Evolutionary conservation across 2,113 vertebrate genomes (phyloP).

Genomic region (Chelonoidis abingdonii): DNA sequence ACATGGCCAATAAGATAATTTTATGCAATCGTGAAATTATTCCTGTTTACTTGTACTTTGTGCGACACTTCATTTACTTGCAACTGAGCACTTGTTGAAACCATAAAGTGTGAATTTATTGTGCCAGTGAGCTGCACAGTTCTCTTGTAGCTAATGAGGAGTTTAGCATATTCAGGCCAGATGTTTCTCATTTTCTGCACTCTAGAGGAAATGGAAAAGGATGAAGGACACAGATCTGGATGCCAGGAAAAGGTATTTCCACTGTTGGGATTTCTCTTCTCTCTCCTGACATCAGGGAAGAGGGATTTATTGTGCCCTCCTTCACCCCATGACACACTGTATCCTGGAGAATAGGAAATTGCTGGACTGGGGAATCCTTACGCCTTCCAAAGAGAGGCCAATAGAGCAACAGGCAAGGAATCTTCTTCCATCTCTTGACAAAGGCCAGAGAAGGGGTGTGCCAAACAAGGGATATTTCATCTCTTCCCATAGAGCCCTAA

Average conservation of each 20-base stretch:
- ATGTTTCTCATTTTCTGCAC: rapidly evolving
- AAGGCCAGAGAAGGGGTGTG: neutral
- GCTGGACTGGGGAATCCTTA: neutral
- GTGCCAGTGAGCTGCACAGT: neutral
- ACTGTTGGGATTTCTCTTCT: neutral
- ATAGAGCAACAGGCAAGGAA: neutral
- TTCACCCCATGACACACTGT: neutral
- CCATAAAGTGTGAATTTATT: constrained; percentile 11
- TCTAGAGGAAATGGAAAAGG: neutral
- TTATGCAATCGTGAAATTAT: constrained; percentile 48
- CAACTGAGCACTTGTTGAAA: constrained; percentile 42
- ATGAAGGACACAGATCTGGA: neutral
- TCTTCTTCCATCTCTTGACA: neutral
- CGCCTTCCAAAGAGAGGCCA: neutral
- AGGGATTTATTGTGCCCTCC: neutral
- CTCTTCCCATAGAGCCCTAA: neutral
- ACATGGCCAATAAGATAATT: constrained; percentile 33
- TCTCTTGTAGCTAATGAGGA: rapidly evolving
- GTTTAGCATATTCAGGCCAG: neutral
- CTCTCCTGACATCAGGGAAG: neutral
- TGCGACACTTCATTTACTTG: neutral
- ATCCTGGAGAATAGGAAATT: neutral
- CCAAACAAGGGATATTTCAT: neutral
- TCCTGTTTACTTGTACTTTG: constrained; percentile 18
- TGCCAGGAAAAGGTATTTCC: neutral